phyloP scores from a whole-genome alignment of 2,888 invertebrate species.

The Meganola albula region DNA sequence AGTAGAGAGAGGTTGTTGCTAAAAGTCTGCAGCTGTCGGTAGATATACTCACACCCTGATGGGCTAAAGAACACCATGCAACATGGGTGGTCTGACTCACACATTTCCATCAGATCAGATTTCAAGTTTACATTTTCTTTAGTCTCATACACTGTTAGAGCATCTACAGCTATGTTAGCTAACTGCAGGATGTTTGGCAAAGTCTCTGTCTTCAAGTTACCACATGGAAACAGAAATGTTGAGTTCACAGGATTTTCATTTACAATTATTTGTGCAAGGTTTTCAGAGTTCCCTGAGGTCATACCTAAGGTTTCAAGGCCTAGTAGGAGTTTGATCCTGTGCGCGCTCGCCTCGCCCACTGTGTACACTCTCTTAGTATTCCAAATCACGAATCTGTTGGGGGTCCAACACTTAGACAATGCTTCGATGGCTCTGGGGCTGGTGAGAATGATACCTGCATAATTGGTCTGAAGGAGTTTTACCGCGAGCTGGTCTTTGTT shows the following conservation, averaged over 20 bases:
- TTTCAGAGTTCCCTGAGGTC: conserved; percentile 53
- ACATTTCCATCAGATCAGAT: conserved; percentile 45
- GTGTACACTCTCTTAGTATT: conserved; percentile 51
- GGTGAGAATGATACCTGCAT: conserved; percentile 55
- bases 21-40: conserved; percentile 62
- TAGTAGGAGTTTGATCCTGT: conserved; percentile 44
- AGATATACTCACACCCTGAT: conserved; percentile 63
- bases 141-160: conserved; percentile 62
- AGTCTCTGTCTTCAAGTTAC: conserved; percentile 54
- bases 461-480: conserved; percentile 38
- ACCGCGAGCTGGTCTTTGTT: conserved; percentile 38
- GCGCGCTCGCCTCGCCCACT: conserved; percentile 51
- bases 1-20: conserved; percentile 47
- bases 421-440: conserved; percentile 62
- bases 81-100: conserved; percentile 33
- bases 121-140: conserved; percentile 57
- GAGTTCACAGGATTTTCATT: conserved; percentile 41
- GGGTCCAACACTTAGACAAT: conserved; percentile 56
- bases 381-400: conserved; percentile 54
- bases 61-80: conserved; percentile 70
- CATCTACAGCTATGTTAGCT: conserved; percentile 42
- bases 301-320: conserved; percentile 55
- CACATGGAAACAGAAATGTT: conserved; percentile 63
- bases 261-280: conserved; percentile 47
- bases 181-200: conserved; percentile 42